phyloP scores from a whole-genome alignment of 2,888 invertebrate species.

The Scaptomyza caliginosa region DNA sequence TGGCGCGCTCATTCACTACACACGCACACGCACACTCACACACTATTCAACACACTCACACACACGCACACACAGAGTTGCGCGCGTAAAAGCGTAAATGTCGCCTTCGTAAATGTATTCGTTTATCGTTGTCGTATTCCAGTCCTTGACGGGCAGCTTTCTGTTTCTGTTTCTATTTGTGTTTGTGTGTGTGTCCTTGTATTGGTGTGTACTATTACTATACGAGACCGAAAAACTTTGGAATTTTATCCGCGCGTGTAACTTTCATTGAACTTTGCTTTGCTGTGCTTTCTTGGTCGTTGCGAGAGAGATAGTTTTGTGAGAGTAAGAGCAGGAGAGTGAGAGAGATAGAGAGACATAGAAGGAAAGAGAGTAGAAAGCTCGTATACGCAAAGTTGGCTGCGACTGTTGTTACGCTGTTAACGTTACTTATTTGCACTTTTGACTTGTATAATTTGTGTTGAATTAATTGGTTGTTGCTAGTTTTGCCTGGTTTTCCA shows the following conservation, averaged over 20 bases:
- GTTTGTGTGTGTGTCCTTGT: slow-evolving; percentile 60
- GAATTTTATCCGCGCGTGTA: slow-evolving; percentile 71
- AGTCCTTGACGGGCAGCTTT: slow-evolving; percentile 72
- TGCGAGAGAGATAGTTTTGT: slow-evolving; percentile 10
- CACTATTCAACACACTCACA: slow-evolving; percentile 25
- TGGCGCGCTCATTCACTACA: slow-evolving; percentile 67
- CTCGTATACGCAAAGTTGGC: slow-evolving; percentile 57
- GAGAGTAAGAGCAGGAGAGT: not conserved
- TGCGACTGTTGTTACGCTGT: slow-evolving; percentile 61
- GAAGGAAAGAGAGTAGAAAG: slow-evolving; percentile 41
- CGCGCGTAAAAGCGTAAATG: slow-evolving; percentile 76
- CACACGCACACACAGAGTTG: slow-evolving; percentile 51
- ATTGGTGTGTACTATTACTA: slow-evolving; percentile 67
- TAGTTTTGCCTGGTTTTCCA: slow-evolving; percentile 40
- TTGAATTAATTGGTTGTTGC: slow-evolving; percentile 12
- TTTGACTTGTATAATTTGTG: slow-evolving; percentile 10
- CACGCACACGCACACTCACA: slow-evolving; percentile 24
- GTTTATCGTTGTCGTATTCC: slow-evolving; percentile 59
- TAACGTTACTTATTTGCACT: slow-evolving; percentile 37
- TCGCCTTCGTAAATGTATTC: slow-evolving; percentile 22
- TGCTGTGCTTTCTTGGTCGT: slow-evolving; percentile 34
- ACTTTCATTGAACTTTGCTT: slow-evolving; percentile 71
- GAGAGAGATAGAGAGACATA: slow-evolving; percentile 17
- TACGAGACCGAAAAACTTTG: slow-evolving; percentile 50
- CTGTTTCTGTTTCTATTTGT: slow-evolving; percentile 16